These are phyloP conservation scores for Acleris cristana DNA, from an alignment of 2,888 invertebrate genomes.

Conservation along the genomic window DNA sequence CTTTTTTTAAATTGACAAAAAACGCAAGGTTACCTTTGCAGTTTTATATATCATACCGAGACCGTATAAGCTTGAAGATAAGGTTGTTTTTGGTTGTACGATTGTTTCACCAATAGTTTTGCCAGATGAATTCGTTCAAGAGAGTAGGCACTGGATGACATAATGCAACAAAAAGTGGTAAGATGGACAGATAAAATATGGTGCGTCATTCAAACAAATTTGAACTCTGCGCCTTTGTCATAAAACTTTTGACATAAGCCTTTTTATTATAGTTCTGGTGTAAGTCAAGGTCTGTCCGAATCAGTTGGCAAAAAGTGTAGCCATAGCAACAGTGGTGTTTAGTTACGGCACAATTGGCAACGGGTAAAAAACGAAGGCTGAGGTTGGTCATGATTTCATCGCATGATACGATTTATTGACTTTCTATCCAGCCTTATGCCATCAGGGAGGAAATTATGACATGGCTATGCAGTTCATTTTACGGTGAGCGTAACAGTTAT, in stretches of 20 bases:
- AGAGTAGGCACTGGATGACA: slow-evolving; percentile 36
- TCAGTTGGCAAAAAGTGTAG: slow-evolving; percentile 21
- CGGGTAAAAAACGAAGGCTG: slow-evolving; percentile 21
- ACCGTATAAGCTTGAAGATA: neutral
- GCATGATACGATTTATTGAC: slow-evolving; percentile 19
- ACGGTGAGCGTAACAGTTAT: no score
- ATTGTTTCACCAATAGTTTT: neutral
- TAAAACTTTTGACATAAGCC: no score
- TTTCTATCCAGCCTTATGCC: neutral
- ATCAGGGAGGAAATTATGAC: no score
- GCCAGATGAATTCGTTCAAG: slow-evolving; percentile 20
- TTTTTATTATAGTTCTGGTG: no score
- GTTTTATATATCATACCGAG: neutral
- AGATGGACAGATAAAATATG: no score
- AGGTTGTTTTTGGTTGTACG: neutral
- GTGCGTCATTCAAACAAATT: no score
- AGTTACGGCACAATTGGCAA: neutral
- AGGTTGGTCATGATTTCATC: slow-evolving; percentile 1
- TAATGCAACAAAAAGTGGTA: slow-evolving; percentile 33
- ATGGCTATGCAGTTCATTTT: no score
- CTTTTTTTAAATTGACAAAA: slow-evolving; percentile 37
- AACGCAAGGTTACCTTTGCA: slow-evolving; percentile 12
- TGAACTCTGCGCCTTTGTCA: no score
- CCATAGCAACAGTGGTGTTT: slow-evolving; percentile 32
- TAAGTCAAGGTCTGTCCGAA: slow-evolving; percentile 33